Evolutionary conservation across 2,797 vertebrate species (phyloP).

Genomic region (Alcedo atthis): DNA sequence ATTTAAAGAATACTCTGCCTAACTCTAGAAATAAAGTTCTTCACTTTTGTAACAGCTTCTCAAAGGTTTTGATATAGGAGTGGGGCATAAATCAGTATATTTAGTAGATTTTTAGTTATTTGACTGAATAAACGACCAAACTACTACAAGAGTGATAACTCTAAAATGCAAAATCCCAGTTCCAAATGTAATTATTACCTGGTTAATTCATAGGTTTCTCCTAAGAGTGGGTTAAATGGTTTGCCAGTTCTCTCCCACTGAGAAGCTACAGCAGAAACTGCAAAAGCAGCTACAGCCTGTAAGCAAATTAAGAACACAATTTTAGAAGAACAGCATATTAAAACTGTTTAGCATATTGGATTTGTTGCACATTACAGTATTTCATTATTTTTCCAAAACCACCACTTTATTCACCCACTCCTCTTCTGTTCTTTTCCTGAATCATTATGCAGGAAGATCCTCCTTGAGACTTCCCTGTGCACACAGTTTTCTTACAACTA

Average conservation of each 20-base stretch:
- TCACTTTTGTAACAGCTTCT: no score
- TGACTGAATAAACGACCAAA: no score
- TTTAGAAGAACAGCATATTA: not conserved
- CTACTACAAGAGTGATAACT: no score
- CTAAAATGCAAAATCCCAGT: no score
- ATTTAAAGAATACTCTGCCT: no score
- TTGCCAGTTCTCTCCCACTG: slow-evolving; percentile 99
- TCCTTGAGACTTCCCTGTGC: not conserved
- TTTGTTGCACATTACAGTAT: not conserved
- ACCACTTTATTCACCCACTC: not conserved
- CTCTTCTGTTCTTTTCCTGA: not conserved
- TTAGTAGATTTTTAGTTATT: no score
- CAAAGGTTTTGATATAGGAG: no score
- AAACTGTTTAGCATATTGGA: not conserved
- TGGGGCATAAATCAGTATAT: no score
- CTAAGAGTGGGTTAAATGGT: slow-evolving; percentile 64
- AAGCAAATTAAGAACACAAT: not conserved
- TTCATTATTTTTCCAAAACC: not conserved
- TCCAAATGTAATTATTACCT: no score
- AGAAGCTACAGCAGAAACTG: slow-evolving; percentile 95
- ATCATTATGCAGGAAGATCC: not conserved
- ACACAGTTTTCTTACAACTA: not conserved
- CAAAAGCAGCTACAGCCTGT: slow-evolving; percentile 94
- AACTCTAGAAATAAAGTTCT: no score
- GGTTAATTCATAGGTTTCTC: no score